Evolutionary conservation across 2,113 vertebrate species (phyloP), one percentile per base, ranked within the genome.

Genomic region (Hiodon tergisus): DNA sequence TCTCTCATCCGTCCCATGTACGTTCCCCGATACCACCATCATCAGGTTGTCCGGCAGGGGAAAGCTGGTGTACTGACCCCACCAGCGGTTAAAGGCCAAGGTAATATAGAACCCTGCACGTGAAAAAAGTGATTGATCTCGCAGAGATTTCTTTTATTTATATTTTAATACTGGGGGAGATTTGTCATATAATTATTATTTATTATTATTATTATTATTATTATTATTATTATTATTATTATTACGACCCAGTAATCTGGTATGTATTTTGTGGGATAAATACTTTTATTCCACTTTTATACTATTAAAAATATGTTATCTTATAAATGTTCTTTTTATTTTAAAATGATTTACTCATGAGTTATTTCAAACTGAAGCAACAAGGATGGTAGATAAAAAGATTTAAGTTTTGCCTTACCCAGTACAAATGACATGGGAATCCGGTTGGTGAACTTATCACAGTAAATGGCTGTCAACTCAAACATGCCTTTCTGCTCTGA

Each of bases 61-160:
- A 81, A 96, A 97, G 83, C 91, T 96, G 48, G 92, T 95, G 84
- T 96, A 97, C 81, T 96, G 95, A 60, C 90, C 93, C 94, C 95
- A 96, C 96, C 94, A 96, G 2, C 93, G 88, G 71, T 94, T 94
- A 78, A 96, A 92, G 0, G 95, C 92, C 83, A 93, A 80, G 1
- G 89, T 94, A 69, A 96, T 91, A 0, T 98, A 96, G 85, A 97
- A 98, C 67, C 94, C 95, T 95, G 31, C 13, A 1, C 54, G 2
- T 4, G 62, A 14, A 59, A 14, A 51, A 54, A 0, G 1, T 3
- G 0, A 58, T 14, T 13, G 2, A 68, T 71, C 5, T 31, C n/a
- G 14, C 8, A 53, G 10, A 6, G 7, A n/a, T 51, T 7, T 14
- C 60, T 53, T 9, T 31, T 31, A 31, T 31, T 31, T 31, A 31